Percentiles rank a stretch among this genome's conserved stretches.
Conservation (phyloP, 2,113 vertebrate genomes). For the Choloepus hoffmanni region DNA sequence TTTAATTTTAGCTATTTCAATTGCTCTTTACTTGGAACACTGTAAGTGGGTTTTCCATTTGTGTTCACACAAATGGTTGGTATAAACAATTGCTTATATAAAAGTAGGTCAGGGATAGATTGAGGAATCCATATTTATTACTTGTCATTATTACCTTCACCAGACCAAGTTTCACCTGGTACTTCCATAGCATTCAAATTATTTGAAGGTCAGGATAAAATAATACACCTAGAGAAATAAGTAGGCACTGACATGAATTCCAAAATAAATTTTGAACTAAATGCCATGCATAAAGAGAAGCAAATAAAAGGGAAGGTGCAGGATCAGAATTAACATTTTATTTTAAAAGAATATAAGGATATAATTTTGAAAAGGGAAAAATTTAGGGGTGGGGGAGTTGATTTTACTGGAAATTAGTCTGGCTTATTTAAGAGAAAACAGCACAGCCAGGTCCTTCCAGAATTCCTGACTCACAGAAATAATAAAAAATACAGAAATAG, state of each 20-base stretch:
- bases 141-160: neutral
- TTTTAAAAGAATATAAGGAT: conserved; percentile 73
- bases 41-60: neutral
- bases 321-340: conserved; percentile 66
- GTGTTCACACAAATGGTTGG: neutral
- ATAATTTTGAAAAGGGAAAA: conserved; percentile 72
- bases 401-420: conserved; percentile 32
- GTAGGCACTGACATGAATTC: conserved; percentile 43
- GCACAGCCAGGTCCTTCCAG: too few species aligned
- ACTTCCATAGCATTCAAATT: neutral
- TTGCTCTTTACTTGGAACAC: neutral
- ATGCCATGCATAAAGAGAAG: conserved; percentile 34
- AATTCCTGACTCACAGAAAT: too few species aligned
- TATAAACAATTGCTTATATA: neutral
- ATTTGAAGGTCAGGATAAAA: conserved; percentile 62
- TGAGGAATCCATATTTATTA: neutral
- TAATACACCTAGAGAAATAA: conserved; percentile 44
- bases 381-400: neutral
- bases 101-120: neutral
- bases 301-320: conserved; percentile 13
- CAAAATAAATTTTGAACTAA: conserved; percentile 66
- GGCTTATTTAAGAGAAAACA: conserved; percentile 37
- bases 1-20: too few species aligned
- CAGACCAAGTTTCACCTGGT: conserved; percentile 2
- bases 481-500: too few species aligned